Conservation (phyloP, 1,140 invertebrate species). For the Bombus consobrinus region DNA sequence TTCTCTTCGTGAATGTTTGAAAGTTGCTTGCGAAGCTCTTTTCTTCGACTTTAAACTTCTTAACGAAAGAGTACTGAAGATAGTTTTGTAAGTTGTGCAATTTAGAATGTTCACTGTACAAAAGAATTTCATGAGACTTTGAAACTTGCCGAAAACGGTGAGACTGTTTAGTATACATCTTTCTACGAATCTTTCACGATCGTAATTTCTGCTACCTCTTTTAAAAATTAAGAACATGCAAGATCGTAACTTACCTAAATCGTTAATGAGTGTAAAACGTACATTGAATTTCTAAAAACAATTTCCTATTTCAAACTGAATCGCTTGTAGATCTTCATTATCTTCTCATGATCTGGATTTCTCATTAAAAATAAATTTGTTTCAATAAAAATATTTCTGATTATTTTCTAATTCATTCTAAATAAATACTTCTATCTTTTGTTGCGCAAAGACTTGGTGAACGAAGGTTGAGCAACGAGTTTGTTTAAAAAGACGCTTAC, state of each 20-base stretch:
- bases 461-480: no score
- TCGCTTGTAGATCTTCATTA: neutral
- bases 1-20: neutral
- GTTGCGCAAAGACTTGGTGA: neutral
- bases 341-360: no score
- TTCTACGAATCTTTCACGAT: neutral
- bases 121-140: conserved; percentile 34
- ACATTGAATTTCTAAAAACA: neutral
- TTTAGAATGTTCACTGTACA: conserved; percentile 2
- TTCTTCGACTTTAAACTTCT: conserved; percentile 11
- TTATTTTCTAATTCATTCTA: neutral
- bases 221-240: neutral
- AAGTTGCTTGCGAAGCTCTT: neutral
- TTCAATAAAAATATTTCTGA: neutral
- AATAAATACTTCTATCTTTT: neutral
- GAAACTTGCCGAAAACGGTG: conserved; percentile 1
- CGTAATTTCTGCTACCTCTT: neutral
- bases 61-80: neutral
- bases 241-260: neutral
- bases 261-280: neutral
- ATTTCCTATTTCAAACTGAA: neutral
- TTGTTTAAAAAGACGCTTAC: no score
- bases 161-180: neutral
- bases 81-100: neutral
- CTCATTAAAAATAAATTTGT: neutral